Evolutionary conservation across 2,888 invertebrate genomes (phyloP), one percentile per base, ranked within the genome.

Genomic region (Orthonevra nobilis): DNA sequence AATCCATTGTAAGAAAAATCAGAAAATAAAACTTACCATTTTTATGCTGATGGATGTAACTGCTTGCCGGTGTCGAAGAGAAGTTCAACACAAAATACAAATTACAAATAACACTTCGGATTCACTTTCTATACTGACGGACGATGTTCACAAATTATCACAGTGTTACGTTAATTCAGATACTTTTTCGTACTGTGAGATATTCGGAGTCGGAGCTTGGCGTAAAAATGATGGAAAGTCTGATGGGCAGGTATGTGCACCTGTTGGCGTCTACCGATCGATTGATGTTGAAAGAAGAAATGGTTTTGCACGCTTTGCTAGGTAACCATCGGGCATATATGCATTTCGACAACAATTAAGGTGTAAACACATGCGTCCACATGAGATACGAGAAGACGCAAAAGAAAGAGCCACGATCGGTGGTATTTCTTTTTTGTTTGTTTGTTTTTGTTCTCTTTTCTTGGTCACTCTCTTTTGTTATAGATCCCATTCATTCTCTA

Each of bases 81-180:
- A 23, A 38, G 30, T 20, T 20, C 10, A 64, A 23, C 54, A 3
- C 12, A 10, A 12, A n/a, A n/a, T n/a, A n/a, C n/a, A n/a, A n/a
- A n/a, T n/a, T 12, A 12, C 26, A 36, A 46, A 46, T 36, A 20
- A 56, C 69, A 70, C 60, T 34, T 3, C 9, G 17, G 34, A 60
- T 61, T 70, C 69, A 70, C 69, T 70, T 61, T 70, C 44, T 54
- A 50, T 12, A 20, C 42, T n/a, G n/a, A n/a, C n/a, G n/a, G n/a
- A n/a, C n/a, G n/a, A n/a, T n/a, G n/a, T n/a, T n/a, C n/a, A n/a
- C n/a, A n/a, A n/a, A n/a, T n/a, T n/a, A n/a, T n/a, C n/a, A n/a
- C n/a, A n/a, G n/a, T 44, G 10, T 4, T 9, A 14, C 19, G 14
- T 28, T 32, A 14, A 9, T 38, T 28, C n/a, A 30, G 28, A 38